Conservation (phyloP, 2,888 invertebrate species). For the Noctua janthina region DNA sequence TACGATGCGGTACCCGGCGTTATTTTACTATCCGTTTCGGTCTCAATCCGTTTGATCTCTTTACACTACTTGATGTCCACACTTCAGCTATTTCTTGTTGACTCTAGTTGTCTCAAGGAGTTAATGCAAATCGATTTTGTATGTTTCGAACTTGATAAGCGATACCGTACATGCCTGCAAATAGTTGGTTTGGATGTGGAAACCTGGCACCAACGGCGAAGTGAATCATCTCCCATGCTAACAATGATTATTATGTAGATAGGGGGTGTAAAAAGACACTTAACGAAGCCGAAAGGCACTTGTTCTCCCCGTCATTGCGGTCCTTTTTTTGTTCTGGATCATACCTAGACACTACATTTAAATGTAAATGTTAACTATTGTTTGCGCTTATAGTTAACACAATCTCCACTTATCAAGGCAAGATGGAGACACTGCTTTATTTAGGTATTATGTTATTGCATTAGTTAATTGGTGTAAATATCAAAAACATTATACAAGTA, state of each 20-base stretch:
- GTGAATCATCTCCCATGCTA: not conserved
- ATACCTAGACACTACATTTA: not conserved
- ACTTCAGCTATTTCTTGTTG: conserved; percentile 6
- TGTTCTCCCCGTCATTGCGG: not conserved
- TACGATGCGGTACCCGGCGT: not conserved
- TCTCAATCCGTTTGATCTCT: conserved; percentile 8
- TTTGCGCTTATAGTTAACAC: conserved; percentile 24
- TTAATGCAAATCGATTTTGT: not conserved
- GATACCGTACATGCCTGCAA: not conserved
- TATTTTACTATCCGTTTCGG: not conserved
- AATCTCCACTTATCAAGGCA: not conserved
- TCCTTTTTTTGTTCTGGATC: not conserved
- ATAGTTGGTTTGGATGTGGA: not conserved
- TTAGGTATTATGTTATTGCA: not conserved
- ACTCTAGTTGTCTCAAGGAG: not conserved
- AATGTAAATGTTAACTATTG: not conserved
- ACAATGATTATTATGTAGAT: not conserved
- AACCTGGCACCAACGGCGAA: not conserved
- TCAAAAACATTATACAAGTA: not conserved
- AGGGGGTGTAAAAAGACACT: not conserved
- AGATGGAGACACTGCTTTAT: conserved; percentile 35
- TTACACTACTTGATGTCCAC: not conserved
- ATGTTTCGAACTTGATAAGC: not conserved
- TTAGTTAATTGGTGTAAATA: not conserved
- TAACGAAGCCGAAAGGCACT: not conserved